phyloP scores from a whole-genome alignment of 1,140 invertebrate genomes.

The Liolophura sinensis region DNA sequence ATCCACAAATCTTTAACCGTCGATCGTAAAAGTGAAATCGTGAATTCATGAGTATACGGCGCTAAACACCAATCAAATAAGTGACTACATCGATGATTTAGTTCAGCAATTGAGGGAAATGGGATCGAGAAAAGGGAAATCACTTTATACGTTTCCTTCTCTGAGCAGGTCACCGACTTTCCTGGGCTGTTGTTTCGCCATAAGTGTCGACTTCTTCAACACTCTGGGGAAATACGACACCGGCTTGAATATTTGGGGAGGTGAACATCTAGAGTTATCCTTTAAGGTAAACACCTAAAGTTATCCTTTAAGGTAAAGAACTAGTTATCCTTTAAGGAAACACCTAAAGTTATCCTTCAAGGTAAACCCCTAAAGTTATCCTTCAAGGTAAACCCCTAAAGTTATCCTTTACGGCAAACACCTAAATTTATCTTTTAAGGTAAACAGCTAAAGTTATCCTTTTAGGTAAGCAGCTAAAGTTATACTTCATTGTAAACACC shows the following conservation, averaged over 20 bases:
- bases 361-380: too few relatives aligned
- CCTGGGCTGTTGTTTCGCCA: conserved; percentile 95
- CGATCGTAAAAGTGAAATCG: too few relatives aligned
- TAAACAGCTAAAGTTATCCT: too few relatives aligned
- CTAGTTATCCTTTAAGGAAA: too few relatives aligned
- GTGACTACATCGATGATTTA: background rate
- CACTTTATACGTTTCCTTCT: conserved; percentile 64
- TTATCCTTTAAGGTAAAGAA: too few relatives aligned
- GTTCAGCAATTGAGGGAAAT: background rate
- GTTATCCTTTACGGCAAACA: too few relatives aligned
- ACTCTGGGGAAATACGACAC: conserved; percentile 92
- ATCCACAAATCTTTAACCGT: too few relatives aligned
- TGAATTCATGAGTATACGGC: too few relatives aligned
- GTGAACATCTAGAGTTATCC: conserved; percentile 95
- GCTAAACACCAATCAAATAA: too few relatives aligned
- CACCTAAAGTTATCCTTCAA: too few relatives aligned
- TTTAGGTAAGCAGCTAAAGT: background rate
- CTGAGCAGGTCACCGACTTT: conserved; percentile 81
- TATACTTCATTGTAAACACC: background rate
- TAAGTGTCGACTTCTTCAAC: conserved; percentile 84
- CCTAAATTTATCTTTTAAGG: too few relatives aligned
- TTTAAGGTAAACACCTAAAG: conserved; percentile 76
- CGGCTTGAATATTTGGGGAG: conserved; percentile 98
- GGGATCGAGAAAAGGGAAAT: conserved; percentile 68
- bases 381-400: too few relatives aligned